These are phyloP conservation scores for Heterohyrax brucei DNA, from an alignment of 2,797 vertebrate species.

Conservation along the genomic window DNA sequence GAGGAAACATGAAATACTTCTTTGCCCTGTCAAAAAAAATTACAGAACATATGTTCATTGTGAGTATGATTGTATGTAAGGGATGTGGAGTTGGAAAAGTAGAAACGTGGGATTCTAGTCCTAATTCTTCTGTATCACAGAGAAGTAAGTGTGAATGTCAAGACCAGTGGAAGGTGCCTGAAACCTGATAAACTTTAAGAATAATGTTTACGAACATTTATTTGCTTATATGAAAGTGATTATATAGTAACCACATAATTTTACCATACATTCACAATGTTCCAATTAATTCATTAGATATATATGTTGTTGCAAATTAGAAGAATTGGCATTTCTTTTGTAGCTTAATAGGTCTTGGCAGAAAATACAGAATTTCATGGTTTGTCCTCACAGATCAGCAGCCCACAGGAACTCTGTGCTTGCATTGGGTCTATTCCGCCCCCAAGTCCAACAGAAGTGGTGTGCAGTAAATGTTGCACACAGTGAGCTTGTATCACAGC, in stretches of 20 bases:
- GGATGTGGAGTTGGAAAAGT: background rate
- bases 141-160: background rate
- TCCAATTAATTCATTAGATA: slow-evolving; percentile 44
- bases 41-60: too few species aligned
- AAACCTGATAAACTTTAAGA: background rate
- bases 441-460: accelerated
- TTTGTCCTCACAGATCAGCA: background rate
- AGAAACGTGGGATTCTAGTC: background rate
- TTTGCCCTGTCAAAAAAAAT: background rate
- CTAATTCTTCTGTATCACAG: background rate
- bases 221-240: background rate
- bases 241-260: background rate
- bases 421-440: background rate
- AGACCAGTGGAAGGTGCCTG: background rate
- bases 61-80: background rate
- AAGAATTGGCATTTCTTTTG: background rate
- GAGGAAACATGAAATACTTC: background rate
- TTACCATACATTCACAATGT: background rate
- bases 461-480: background rate
- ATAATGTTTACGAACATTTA: background rate
- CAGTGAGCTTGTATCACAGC: background rate
- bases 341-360: background rate
- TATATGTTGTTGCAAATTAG: background rate
- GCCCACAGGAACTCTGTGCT: background rate
- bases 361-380: background rate